phyloP scores from a whole-genome alignment of 2,113 vertebrate genomes.

The Chionomys nivalis region DNA sequence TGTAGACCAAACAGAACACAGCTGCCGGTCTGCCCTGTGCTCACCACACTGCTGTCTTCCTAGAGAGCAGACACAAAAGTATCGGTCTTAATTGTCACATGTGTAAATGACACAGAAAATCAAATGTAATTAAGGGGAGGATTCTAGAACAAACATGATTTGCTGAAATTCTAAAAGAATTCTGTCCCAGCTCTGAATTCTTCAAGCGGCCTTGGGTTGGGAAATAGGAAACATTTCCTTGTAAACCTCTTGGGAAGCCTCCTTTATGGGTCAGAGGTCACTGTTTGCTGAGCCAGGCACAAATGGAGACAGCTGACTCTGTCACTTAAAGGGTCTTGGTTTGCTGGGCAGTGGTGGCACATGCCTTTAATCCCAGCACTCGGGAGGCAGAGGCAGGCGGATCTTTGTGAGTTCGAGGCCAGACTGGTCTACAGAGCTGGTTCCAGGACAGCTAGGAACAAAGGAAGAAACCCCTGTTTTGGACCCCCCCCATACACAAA shows the following conservation, averaged over 20 bases:
- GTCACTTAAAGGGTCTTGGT: not conserved
- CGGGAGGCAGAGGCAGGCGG: too few species aligned
- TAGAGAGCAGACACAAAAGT: not conserved
- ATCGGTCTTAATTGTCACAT: not conserved
- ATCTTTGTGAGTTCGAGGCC: too few species aligned
- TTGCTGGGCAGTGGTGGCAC: too few species aligned
- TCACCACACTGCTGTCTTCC: constrained; percentile 13
- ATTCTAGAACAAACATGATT: not conserved
- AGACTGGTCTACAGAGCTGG: too few species aligned
- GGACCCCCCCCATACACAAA: not conserved
- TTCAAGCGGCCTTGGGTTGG: constrained; percentile 30
- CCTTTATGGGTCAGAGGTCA: not conserved
- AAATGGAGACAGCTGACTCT: not conserved
- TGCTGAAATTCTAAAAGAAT: constrained; percentile 9
- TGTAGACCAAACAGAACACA: constrained; percentile 44
- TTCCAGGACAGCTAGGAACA: not conserved
- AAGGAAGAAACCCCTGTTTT: not conserved
- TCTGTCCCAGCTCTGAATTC: constrained; percentile 20
- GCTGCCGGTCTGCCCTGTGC: not conserved
- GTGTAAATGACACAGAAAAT: constrained; percentile 31
- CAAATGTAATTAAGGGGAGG: not conserved
- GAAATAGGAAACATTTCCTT: constrained; percentile 33
- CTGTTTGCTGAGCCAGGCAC: not conserved
- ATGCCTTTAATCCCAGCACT: too few species aligned
- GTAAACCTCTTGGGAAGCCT: constrained; percentile 9